Evolutionary conservation across 2,888 invertebrate species (phyloP), one percentile per base, ranked within the genome.

Genomic region (Drosophila paucipuncta): DNA sequence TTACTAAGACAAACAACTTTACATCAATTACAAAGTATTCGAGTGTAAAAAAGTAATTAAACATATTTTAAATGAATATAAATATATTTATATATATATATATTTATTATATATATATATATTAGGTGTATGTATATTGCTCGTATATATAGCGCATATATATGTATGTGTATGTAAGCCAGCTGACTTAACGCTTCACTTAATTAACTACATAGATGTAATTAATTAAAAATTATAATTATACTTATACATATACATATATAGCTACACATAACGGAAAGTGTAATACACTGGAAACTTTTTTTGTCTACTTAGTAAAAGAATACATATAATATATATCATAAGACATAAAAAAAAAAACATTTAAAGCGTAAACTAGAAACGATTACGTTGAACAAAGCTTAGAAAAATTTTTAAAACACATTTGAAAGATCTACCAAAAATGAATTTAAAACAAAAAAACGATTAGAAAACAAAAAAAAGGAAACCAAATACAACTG

Each of bases 331-430:
- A 72, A 72, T 63, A 30, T 70, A 60, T 80, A 49, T 39, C 39
- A 63, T 74, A 69, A 88, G 83, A 58, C 43, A 55, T 59, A 58
- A 9, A 33, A 33, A 33, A 16, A 52, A 0, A 10, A 68, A 78
- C 58, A 73, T 73, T 78, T 79, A 76, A 55, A 80, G 67, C 50
- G 52, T 70, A 79, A 73, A 73, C 66, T 74, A 81, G 63, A 65
- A 80, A 63, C 69, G 52, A 75, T 74, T 35, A 16, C 13, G 18
- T 69, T 41, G 52, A 65, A 68, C 43, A 82, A 74, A 70, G 77
- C 83, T 80, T 76, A 85, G 77, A 76, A 69, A 74, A 86, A 83
- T 81, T 85, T 86, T 73, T 80, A 75, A 75, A 79, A 80, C 73
- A 80, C 52, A 80, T 76, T 79, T 80, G 73, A 80, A 49, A 76